phyloP scores from a whole-genome alignment of 2,797 vertebrate genomes.

The Neoniphon sammara region DNA sequence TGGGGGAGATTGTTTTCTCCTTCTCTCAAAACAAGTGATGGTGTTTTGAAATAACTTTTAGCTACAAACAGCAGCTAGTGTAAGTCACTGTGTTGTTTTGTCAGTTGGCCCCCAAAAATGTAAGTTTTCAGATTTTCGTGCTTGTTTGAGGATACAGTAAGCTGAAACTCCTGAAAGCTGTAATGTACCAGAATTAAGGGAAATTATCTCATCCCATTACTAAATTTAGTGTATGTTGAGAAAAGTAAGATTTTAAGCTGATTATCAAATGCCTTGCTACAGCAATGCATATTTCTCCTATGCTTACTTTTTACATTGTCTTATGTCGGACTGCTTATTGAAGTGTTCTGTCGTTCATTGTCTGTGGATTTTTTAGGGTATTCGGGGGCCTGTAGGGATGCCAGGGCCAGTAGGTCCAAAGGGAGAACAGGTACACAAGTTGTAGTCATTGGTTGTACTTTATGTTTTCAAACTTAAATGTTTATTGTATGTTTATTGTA shows the following conservation, averaged over 20 bases:
- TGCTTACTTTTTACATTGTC: not conserved
- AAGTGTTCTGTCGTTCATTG: not conserved
- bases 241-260: no score
- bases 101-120: no score
- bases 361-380: conserved; percentile 75
- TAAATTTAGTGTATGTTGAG: no score
- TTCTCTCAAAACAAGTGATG: not conserved
- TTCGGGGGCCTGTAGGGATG: conserved; percentile 76
- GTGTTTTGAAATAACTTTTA: no score
- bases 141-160: no score
- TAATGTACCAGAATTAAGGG: not conserved
- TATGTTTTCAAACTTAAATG: not conserved
- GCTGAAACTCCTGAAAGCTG: no score
- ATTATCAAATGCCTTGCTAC: not conserved
- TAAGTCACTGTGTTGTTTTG: no score
- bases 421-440: conserved; percentile 85
- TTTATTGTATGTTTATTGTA: not conserved
- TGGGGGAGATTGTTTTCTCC: no score
- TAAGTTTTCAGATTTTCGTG: no score
- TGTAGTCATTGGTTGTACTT: not conserved
- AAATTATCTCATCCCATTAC: not conserved
- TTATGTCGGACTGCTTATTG: not conserved
- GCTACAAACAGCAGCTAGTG: no score
- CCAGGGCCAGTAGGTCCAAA: conserved; percentile 78
- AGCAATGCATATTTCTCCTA: not conserved